Evolutionary conservation across 2,888 invertebrate genomes (phyloP).

Genomic region (Agrochola lychnidis): DNA sequence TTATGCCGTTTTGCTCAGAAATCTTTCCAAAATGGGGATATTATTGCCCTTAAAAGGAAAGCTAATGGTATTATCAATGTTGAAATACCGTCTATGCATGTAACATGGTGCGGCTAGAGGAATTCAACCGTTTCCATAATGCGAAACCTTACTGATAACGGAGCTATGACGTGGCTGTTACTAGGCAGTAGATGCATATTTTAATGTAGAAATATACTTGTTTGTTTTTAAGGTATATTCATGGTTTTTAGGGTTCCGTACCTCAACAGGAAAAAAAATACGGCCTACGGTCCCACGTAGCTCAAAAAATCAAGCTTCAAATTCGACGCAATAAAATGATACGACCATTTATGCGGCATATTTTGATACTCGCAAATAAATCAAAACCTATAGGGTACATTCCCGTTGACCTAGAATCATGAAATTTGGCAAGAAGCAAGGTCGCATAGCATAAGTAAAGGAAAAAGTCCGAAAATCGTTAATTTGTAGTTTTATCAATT

Average conservation of each 20-base stretch:
- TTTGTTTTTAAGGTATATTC: background rate
- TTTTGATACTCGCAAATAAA: no score
- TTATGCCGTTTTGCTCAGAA: background rate
- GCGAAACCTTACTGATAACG: constrained; percentile 18
- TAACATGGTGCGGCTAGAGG: background rate
- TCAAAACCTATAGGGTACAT: no score
- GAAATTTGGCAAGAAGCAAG: no score
- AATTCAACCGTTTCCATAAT: constrained; percentile 22
- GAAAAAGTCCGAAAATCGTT: no score
- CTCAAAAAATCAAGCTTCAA: no score
- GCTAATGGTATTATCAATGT: constrained; percentile 4
- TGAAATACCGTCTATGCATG: constrained; percentile 9
- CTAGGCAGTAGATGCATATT: background rate
- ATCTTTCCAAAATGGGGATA: constrained; percentile 6
- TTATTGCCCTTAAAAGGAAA: constrained; percentile 11
- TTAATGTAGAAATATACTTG: background rate
- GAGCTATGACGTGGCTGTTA: background rate
- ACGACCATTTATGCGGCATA: no score
- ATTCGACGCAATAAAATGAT: no score
- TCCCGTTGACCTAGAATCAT: no score
- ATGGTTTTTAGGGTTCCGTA: background rate
- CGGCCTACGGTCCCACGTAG: no score
- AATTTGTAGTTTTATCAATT: no score
- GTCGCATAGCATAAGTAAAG: no score
- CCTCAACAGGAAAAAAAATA: no score